Percentiles rank a stretch among this genome's conserved stretches.
These are phyloP conservation scores for Zoanthus sansibaricus DNA, from an alignment of 92 coral and sea anemone species.

Conservation along the genomic window DNA sequence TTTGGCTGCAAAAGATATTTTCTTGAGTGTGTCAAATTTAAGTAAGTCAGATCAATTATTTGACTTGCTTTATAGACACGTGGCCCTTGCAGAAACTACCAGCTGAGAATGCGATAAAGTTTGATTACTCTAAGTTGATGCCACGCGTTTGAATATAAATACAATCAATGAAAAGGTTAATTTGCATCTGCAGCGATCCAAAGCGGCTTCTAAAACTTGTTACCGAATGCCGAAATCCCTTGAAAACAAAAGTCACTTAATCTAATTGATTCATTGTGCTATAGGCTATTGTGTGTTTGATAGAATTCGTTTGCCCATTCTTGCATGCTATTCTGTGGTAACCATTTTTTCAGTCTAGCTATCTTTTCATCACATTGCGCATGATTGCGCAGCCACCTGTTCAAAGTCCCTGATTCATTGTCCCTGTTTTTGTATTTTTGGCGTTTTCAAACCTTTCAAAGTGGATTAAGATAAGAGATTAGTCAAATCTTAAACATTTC, in stretches of 20 bases:
- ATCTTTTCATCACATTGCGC: constrained; percentile 7
- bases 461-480: neutral
- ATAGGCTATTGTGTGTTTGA: neutral
- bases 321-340: too few species aligned
- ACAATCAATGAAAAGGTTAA: neutral
- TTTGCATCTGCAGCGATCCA: constrained; percentile 24
- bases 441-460: constrained; percentile 31
- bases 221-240: neutral
- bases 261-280: neutral
- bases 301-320: neutral
- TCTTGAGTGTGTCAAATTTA: too few species aligned
- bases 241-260: constrained; percentile 19
- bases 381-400: constrained; percentile 28
- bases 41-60: too few species aligned
- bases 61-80: constrained; percentile 7
- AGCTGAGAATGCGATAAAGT: constrained; percentile 41
- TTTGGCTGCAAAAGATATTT: too few species aligned
- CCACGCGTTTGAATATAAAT: constrained; percentile 34
- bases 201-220: neutral
- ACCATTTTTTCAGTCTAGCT: constrained; percentile 9
- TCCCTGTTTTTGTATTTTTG: constrained; percentile 1
- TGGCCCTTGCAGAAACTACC: constrained; percentile 21
- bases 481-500: neutral
- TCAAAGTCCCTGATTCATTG: neutral
- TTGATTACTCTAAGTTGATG: constrained; percentile 8